phyloP scores from a whole-genome alignment of 2,888 invertebrate genomes.

The Habroteleia sp. region DNA sequence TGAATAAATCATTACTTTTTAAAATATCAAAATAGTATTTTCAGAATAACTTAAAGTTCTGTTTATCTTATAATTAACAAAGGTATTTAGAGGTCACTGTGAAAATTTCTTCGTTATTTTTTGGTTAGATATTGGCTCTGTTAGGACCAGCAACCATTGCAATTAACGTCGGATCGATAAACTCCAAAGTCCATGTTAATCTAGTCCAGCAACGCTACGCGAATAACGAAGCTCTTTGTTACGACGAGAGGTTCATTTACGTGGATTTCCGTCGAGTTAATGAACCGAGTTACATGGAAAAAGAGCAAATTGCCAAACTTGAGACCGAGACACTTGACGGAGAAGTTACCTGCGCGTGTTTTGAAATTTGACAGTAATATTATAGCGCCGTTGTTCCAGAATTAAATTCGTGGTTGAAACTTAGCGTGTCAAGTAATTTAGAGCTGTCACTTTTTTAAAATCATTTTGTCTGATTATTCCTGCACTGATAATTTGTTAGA shows the following conservation, averaged over 20 bases:
- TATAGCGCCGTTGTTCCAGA: conserved; percentile 30
- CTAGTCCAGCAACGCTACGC: conserved; percentile 54
- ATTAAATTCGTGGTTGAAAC: conserved; percentile 30
- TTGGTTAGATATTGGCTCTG: conserved; percentile 24
- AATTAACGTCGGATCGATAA: conserved; percentile 59
- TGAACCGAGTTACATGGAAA: conserved; percentile 57
- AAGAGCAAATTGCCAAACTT: conserved; percentile 60
- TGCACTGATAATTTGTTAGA: no score
- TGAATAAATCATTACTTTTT: no score
- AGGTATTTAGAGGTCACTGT: no score
- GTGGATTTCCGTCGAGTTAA: conserved; percentile 60
- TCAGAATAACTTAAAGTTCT: no score
- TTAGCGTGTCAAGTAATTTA: conserved; percentile 21
- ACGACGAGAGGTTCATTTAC: conserved; percentile 60
- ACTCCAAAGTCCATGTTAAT: conserved; percentile 56
- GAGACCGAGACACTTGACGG: conserved; percentile 53
- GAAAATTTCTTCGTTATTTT: conserved; percentile 29
- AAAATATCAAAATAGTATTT: no score
- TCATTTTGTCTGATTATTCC: no score
- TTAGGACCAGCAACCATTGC: conserved; percentile 18
- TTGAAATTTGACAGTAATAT: conserved; percentile 58
- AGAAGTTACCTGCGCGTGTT: conserved; percentile 57
- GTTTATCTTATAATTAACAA: no score
- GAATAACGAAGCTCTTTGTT: conserved; percentile 62
- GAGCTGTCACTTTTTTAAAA: conserved; percentile 25